Conservation (phyloP, 1,140 invertebrate species). For the Ceratosolen fusciceps region DNA sequence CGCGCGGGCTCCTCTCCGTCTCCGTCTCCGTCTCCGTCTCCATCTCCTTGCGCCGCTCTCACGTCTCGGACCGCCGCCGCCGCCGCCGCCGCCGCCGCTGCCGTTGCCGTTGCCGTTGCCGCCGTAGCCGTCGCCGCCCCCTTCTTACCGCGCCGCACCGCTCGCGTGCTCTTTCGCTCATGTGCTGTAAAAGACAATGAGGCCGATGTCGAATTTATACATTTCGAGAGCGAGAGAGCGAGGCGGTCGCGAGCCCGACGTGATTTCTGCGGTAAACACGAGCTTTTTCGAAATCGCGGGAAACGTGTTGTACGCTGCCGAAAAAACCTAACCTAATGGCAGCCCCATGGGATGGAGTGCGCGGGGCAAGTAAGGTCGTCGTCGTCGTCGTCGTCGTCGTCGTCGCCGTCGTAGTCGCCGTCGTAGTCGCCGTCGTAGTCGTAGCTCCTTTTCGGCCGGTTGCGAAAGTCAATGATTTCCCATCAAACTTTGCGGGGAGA, state of each 20-base stretch:
- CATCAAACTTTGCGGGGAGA: constrained; percentile 29
- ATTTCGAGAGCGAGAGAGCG: background rate
- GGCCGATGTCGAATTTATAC: constrained; percentile 2
- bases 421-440: too few species aligned
- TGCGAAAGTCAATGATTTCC: constrained; percentile 39
- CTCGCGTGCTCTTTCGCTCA: background rate
- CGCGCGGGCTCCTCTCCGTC: too few species aligned
- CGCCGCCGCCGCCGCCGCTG: too few species aligned
- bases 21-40: too few species aligned
- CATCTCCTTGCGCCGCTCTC: too few species aligned
- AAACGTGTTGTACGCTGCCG: background rate
- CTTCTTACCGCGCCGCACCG: background rate
- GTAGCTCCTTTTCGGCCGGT: constrained; percentile 11
- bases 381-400: too few species aligned
- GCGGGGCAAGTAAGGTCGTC: constrained; percentile 7
- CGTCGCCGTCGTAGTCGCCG: too few species aligned
- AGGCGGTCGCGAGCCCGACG: background rate
- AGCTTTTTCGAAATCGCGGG: background rate
- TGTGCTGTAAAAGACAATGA: constrained; percentile 12
- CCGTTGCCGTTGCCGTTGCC: too few species aligned
- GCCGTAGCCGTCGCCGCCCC: too few species aligned
- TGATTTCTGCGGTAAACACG: constrained; percentile 5
- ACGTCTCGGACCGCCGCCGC: too few species aligned
- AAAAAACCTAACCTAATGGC: constrained; percentile 39
- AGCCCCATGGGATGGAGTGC: background rate